Evolutionary conservation across 1,140 invertebrate species (phyloP).

Genomic region (Fopius arisanus): DNA sequence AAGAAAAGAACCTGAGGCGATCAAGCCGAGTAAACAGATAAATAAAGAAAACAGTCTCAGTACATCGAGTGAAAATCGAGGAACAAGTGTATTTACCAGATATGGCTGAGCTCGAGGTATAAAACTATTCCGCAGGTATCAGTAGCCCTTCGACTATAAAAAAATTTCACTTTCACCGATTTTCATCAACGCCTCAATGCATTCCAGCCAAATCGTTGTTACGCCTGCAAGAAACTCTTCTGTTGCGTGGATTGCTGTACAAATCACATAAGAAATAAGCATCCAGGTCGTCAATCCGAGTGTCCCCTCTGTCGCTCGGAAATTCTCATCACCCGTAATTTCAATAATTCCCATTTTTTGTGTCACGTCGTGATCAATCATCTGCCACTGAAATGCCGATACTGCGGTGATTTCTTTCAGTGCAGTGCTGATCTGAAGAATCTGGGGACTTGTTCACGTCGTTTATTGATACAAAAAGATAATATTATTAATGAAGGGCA

Average conservation of each 20-base stretch:
- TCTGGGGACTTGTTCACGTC: constrained; percentile 31
- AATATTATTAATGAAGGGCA: not conserved
- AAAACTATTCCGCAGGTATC: constrained; percentile 10
- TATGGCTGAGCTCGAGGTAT: constrained; percentile 29
- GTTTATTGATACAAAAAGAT: not conserved
- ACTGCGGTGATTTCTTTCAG: constrained; percentile 39
- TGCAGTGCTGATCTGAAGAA: constrained; percentile 34
- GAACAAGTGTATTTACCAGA: constrained; percentile 27
- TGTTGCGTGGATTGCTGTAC: constrained; percentile 44
- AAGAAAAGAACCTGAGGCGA: too few relatives aligned
- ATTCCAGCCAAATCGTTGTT: constrained; percentile 37
- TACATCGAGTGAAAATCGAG: not conserved
- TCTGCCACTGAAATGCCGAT: constrained; percentile 41
- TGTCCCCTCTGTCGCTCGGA: constrained; percentile 41
- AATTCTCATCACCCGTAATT: constrained; percentile 31
- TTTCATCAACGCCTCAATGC: not conserved
- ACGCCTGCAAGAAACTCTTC: constrained; percentile 42
- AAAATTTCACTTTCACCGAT: constrained; percentile 16
- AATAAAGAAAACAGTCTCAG: not conserved
- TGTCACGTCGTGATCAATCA: constrained; percentile 41
- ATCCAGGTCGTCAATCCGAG: constrained; percentile 30
- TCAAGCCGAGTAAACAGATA: not conserved
- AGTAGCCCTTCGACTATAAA: not conserved
- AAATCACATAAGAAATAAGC: constrained; percentile 38
- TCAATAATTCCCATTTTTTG: constrained; percentile 34